Base-by-base conservation (phyloP, 1,140 invertebrate genomes). In the Lordiphosa stackelbergi region DNA sequence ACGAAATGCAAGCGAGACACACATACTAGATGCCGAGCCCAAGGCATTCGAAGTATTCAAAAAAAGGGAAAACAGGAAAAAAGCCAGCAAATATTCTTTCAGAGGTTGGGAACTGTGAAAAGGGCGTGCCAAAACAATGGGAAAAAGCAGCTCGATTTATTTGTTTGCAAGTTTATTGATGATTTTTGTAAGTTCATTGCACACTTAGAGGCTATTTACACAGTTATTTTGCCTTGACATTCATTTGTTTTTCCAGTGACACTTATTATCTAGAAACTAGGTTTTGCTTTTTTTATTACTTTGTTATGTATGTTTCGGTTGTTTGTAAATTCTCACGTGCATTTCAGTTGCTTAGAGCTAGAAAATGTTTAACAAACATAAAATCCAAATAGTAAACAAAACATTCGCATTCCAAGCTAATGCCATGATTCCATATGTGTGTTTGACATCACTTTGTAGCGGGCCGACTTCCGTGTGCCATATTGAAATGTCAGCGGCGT, bases 341-440 rank as follows among this genome's bases (percentile, higher is more conserved):
- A 83, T 84, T 83, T 83, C 78, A 84, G 78, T 83, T 83, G 78
- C 77, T 84, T 83, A 83, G 61, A 83, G 77, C 77, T 83, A 83
- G 36, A 24, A 69, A 81, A 83, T 36, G 41, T 69, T 22, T 58
- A 59, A 66, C 57, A 64, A 73, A 73, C 28, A 37, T 12, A 53
- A 55, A 56, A 42, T 53, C 38, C 24, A 54, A 35, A 61, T 31
- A 16, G 10, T 11, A 53, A 40, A 49, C 36, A 45, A 54, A 51
- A 31, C 8, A 10, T 34, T 16, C 48, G 40, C 38, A 68, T 16
- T n/a, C 10, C 48, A 11, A 10, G 4, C 38, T 53, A 53, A 40
- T 9, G 51, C 11, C 51, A 16, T 6, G 24, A 31, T 31, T 31
- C 36, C 34, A 22, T 46, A 5, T 5, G 19, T 41, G 37, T 28